Conservation (phyloP, 2,888 invertebrate genomes). For the Timema cristinae region DNA sequence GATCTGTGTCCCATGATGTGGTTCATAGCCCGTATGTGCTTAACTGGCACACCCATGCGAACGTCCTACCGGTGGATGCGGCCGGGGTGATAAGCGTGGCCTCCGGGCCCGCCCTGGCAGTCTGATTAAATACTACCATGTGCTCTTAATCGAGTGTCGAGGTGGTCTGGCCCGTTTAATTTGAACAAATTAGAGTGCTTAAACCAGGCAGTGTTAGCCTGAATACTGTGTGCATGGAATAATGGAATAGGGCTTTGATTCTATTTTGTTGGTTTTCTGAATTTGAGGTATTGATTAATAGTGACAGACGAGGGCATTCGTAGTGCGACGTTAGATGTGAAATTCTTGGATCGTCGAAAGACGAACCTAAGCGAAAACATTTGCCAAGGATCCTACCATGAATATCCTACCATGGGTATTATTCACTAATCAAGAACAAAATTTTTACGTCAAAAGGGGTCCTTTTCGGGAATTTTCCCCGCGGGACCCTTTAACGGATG, state of each 20-base stretch:
- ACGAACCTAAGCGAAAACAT: constrained; percentile 36
- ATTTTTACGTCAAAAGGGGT: too few relatives aligned
- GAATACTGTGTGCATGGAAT: constrained; percentile 54
- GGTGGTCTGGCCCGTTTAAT: constrained; percentile 54
- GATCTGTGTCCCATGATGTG: constrained; percentile 49
- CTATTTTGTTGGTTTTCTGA: constrained; percentile 46
- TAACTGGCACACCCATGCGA: constrained; percentile 28
- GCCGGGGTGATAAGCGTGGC: not conserved
- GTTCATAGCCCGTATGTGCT: constrained; percentile 44
- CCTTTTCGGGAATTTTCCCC: too few relatives aligned
- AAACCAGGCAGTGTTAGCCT: constrained; percentile 21
- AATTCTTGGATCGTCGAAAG: constrained; percentile 30
- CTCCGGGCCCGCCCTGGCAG: not conserved
- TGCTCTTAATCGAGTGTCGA: constrained; percentile 47
- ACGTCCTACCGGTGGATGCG: constrained; percentile 31
- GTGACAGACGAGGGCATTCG: constrained; percentile 51
- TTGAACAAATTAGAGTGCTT: constrained; percentile 50
- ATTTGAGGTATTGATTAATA: constrained; percentile 59
- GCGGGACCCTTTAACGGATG: too few relatives aligned
- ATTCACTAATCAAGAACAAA: too few relatives aligned
- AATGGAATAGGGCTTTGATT: constrained; percentile 55
- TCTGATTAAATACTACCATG: constrained; percentile 34
- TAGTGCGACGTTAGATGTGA: constrained; percentile 22
- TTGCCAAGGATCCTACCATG: constrained; percentile 34
- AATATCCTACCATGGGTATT: constrained; percentile 24